Percentiles rank a stretch among this genome's conserved stretches.
phyloP scores from a whole-genome alignment of 2,113 vertebrate species.

The Harpagus bidentatus region DNA sequence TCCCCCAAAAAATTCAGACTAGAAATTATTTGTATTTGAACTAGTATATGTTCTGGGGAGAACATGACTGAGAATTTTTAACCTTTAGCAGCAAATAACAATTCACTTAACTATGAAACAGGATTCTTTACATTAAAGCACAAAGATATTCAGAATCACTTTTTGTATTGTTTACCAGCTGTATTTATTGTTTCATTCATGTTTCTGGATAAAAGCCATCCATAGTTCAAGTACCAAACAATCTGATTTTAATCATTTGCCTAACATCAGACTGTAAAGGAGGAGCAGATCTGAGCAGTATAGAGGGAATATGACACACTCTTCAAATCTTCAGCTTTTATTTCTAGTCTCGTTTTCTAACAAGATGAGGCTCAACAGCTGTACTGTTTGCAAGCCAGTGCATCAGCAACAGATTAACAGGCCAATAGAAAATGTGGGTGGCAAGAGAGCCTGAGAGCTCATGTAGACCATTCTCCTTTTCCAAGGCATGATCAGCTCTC shows the following conservation, averaged over 20 bases:
- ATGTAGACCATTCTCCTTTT: background rate
- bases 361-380: background rate
- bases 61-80: background rate
- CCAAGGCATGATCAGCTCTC: background rate
- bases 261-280: background rate
- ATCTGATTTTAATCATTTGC: slow-evolving; percentile 4
- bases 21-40: background rate
- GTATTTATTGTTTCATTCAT: background rate
- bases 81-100: background rate
- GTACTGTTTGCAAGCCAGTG: background rate
- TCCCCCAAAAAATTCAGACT: background rate
- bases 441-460: background rate
- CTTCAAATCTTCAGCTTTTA: background rate
- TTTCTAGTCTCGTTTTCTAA: background rate
- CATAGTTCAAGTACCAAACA: background rate
- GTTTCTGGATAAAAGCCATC: background rate
- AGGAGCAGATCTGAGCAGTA: background rate
- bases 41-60: background rate
- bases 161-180: background rate
- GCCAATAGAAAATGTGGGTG: background rate
- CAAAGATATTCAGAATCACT: background rate
- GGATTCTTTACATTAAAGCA: background rate
- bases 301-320: background rate
- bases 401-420: background rate
- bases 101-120: background rate